Base-by-base conservation (phyloP, 2,113 vertebrate species). In the Mustela lutreola region DNA sequence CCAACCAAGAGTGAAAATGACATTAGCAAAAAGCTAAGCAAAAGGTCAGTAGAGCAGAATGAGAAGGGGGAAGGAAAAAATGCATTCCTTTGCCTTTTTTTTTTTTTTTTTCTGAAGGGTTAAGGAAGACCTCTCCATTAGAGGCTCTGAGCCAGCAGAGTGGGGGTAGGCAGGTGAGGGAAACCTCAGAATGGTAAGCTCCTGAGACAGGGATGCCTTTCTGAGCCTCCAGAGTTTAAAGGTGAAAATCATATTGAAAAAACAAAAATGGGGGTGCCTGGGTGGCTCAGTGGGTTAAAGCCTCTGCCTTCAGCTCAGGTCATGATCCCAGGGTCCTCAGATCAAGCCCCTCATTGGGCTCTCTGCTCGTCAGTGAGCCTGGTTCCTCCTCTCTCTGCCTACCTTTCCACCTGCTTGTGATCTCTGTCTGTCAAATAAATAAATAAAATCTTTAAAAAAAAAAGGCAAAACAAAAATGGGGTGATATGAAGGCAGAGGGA, bases 1-100 rank as follows among this genome's bases (percentile, higher is more conserved):
- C 98, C 98, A 98, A 97, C 97, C 98, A 98, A 98, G 98, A 98
- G 98, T 98, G 98, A 99, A 99, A 98, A 98, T 96, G 98, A 98
- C 98, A 98, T 99, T 98, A 99, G 98, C 98, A 97, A 97, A 98
- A 98, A 98, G 98, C 98, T 97, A 97, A 98, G 98, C 95, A 92
- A 98, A 98, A 99, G 98, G 98, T 98, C 98, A 98, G 89, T 21
- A 15, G 75, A 98, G 98, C 98, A 98, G 97, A 98, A 98, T 56
- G 96, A 86, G 67, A 81, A 94, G 91, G 42, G 24, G 28, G 78
- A 65, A 73, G 82, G 22, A 21, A 82, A 86, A 90, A 96, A 97
- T 67, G 56, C 28, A 18, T 94, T 73, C 19, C 88, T 92, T 83
- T 42, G 67, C 22, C 71, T 96, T 90, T 94, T 48, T 26, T 87